phyloP scores from a whole-genome alignment of 1,140 invertebrate species.

The Ceratina calcarata region DNA sequence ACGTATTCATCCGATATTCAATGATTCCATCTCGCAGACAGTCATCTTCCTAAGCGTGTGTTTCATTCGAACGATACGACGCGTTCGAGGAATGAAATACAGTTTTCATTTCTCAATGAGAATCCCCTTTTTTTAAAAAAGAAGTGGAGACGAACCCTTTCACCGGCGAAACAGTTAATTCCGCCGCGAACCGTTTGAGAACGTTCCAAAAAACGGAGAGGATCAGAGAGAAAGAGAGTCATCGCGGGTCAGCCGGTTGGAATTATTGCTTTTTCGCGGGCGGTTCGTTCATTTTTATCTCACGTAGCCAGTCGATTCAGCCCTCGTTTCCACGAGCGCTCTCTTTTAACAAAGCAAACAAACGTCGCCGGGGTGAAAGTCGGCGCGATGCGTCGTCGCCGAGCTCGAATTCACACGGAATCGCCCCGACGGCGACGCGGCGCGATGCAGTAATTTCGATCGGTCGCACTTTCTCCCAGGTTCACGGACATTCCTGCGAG shows the following conservation, averaged over 20 bases:
- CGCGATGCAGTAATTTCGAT: conserved; percentile 1
- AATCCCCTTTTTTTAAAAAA: no score
- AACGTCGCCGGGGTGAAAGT: neutral
- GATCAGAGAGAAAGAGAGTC: neutral
- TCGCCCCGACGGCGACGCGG: no score
- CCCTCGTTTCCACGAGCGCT: neutral
- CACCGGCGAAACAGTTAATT: neutral
- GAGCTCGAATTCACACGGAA: neutral
- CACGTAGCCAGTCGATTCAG: neutral
- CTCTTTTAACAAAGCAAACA: conserved; percentile 17
- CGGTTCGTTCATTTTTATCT: conserved; percentile 25
- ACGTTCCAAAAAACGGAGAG: neutral
- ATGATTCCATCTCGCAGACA: no score
- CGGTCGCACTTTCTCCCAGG: conserved; percentile 24
- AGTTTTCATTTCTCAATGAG: no score
- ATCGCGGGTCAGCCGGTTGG: neutral
- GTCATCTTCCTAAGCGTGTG: no score
- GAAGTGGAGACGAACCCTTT: neutral
- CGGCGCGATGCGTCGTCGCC: no score
- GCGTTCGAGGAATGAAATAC: no score
- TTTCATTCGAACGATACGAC: no score
- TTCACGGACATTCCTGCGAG: conserved; percentile 26
- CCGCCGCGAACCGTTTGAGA: neutral
- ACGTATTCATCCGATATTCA: neutral
- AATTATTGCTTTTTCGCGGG: neutral